These are phyloP conservation scores for Marmota flaviventris DNA, from an alignment of 2,113 vertebrate genomes.

Conservation along the genomic window DNA sequence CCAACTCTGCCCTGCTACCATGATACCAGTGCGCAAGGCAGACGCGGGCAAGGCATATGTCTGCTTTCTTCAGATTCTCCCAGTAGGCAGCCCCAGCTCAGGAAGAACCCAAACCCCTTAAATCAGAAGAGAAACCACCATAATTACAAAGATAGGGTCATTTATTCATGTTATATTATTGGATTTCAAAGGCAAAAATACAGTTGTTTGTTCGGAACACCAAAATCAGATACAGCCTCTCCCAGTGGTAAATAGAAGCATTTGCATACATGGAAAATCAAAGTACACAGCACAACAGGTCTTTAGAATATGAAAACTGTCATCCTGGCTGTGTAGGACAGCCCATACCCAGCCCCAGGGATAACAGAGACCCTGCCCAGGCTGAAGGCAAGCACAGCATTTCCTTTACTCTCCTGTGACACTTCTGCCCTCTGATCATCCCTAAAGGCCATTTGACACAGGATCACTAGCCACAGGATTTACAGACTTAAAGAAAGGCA, in stretches of 20 bases:
- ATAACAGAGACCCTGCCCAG: slow-evolving; percentile 1
- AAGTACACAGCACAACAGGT: slow-evolving; percentile 75
- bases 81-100: not conserved
- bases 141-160: slow-evolving; percentile 76
- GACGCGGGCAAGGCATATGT: not conserved
- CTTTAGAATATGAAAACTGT: not conserved
- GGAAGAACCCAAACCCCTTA: not conserved
- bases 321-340: not conserved
- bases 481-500: slow-evolving; percentile 54
- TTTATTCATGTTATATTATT: slow-evolving; percentile 80
- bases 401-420: slow-evolving; percentile 41
- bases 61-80: not conserved
- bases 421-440: not conserved
- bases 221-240: slow-evolving; percentile 71
- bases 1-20: too few species aligned
- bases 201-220: slow-evolving; percentile 81
- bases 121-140: slow-evolving; percentile 63
- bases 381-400: not conserved
- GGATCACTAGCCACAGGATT: not conserved
- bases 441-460: slow-evolving; percentile 20
- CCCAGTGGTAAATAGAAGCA: slow-evolving; percentile 68
- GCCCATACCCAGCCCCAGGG: not conserved
- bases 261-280: slow-evolving; percentile 60
- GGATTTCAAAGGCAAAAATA: slow-evolving; percentile 84
- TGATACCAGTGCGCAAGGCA: not conserved